A percentile compares a stretch with the other conserved stretches of the same genome.
Conservation (phyloP, 1,140 invertebrate species). For the Formica selysi region DNA sequence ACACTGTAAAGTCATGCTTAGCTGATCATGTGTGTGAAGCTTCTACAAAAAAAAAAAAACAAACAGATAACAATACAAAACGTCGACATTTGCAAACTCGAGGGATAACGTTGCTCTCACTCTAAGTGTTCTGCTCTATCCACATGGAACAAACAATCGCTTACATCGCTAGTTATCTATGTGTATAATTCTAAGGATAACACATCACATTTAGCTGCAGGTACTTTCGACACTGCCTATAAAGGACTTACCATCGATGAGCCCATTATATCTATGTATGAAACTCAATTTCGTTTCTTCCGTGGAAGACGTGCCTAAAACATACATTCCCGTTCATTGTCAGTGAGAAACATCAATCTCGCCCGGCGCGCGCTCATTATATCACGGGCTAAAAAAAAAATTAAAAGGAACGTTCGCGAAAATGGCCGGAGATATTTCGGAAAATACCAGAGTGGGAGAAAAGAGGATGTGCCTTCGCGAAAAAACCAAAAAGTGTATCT, state of each 20-base stretch:
- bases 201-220: slow-evolving; percentile 73
- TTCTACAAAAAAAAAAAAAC: slow-evolving; percentile 47
- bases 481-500: background rate
- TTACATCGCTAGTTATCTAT: slow-evolving; percentile 70
- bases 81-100: slow-evolving; percentile 18
- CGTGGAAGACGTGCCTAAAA: slow-evolving; percentile 75
- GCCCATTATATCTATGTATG: slow-evolving; percentile 74
- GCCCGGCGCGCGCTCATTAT: slow-evolving; percentile 29
- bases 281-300: slow-evolving; percentile 74
- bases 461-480: background rate
- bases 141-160: slow-evolving; percentile 61
- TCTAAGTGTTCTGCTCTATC: slow-evolving; percentile 43
- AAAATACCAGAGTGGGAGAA: background rate
- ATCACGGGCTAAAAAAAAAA: background rate
- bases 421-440: background rate
- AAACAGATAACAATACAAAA: slow-evolving; percentile 40
- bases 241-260: slow-evolving; percentile 76
- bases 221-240: slow-evolving; percentile 63
- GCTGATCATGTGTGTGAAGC: slow-evolving; percentile 33
- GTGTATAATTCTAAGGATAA: slow-evolving; percentile 66
- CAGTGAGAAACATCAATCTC: slow-evolving; percentile 63
- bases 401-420: slow-evolving; percentile 1
- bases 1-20: slow-evolving; percentile 59
- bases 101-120: slow-evolving; percentile 9
- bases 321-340: slow-evolving; percentile 71